Evolutionary conservation across 2,113 vertebrate genomes (phyloP).

Genomic region (Morone chrysops): DNA sequence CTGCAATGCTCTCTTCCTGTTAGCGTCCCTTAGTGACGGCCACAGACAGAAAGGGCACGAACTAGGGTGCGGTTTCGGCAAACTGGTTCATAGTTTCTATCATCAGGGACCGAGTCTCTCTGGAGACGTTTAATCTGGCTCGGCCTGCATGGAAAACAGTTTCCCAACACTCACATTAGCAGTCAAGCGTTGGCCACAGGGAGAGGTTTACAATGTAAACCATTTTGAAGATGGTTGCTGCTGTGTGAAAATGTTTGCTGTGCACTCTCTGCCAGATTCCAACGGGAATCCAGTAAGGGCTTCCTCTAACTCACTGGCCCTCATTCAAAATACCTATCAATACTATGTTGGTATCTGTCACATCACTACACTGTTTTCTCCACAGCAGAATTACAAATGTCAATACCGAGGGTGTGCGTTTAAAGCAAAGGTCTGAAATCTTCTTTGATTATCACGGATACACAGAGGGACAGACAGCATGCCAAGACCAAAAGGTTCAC

Average conservation of each 20-base stretch:
- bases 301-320: constrained; percentile 46
- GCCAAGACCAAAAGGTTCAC: constrained; percentile 17
- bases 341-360: background rate
- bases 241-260: constrained; percentile 68
- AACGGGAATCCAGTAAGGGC: constrained; percentile 33
- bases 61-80: constrained; percentile 53
- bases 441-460: constrained; percentile 12
- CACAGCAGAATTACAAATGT: background rate
- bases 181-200: constrained; percentile 40
- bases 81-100: constrained; percentile 46
- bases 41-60: constrained; percentile 54
- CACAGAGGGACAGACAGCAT: background rate
- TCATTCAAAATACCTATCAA: constrained; percentile 35
- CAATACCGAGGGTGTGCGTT: background rate
- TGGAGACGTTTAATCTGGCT: constrained; percentile 59
- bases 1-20: constrained; percentile 65
- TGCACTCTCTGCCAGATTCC: constrained; percentile 55
- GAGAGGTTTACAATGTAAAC: constrained; percentile 61
- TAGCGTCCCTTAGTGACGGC: constrained; percentile 44
- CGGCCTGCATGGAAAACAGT: constrained; percentile 53
- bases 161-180: constrained; percentile 65
- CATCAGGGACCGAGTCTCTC: constrained; percentile 45
- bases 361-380: constrained; percentile 4
- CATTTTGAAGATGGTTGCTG: constrained; percentile 48
- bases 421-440: constrained; percentile 10